Conservation (phyloP, 2,888 invertebrate genomes). For the Eilema depressum region DNA sequence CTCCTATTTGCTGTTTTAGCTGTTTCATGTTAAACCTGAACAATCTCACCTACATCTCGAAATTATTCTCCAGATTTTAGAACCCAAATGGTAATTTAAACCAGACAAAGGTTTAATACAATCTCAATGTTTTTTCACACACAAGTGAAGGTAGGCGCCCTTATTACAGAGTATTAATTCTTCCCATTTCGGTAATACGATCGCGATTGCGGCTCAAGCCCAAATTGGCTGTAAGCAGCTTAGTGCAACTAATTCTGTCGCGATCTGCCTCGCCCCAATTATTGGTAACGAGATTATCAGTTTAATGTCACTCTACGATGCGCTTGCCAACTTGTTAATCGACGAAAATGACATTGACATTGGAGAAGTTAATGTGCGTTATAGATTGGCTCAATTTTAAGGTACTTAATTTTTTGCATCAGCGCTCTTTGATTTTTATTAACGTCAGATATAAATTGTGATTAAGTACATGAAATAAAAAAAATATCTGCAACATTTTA, state of each 20-base stretch:
- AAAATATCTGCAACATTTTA: not conserved
- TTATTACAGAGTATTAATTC: conserved; percentile 43
- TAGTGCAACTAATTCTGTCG: conserved; percentile 57
- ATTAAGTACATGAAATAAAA: too few relatives aligned
- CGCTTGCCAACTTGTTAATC: conserved; percentile 25
- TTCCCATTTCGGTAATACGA: conserved; percentile 46
- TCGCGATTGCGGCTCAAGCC: conserved; percentile 48
- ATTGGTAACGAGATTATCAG: conserved; percentile 58
- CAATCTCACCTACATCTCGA: conserved; percentile 1
- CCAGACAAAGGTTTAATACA: conserved; percentile 16
- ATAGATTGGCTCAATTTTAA: not conserved
- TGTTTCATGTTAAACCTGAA: not conserved
- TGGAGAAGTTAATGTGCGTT: conserved; percentile 6
- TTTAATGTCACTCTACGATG: conserved; percentile 50
- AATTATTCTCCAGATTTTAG: conserved; percentile 25
- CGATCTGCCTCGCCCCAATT: conserved; percentile 50
- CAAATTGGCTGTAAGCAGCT: conserved; percentile 62
- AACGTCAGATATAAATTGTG: too few relatives aligned
- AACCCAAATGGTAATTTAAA: conserved; percentile 22
- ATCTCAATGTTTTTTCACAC: conserved; percentile 24
- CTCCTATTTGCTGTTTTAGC: not conserved
- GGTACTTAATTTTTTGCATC: not conserved
- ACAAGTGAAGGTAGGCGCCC: conserved; percentile 12
- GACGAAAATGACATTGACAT: conserved; percentile 30
- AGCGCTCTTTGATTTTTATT: not conserved